Conservation (phyloP, 2,888 invertebrate species). For the Hemaris fuciformis region DNA sequence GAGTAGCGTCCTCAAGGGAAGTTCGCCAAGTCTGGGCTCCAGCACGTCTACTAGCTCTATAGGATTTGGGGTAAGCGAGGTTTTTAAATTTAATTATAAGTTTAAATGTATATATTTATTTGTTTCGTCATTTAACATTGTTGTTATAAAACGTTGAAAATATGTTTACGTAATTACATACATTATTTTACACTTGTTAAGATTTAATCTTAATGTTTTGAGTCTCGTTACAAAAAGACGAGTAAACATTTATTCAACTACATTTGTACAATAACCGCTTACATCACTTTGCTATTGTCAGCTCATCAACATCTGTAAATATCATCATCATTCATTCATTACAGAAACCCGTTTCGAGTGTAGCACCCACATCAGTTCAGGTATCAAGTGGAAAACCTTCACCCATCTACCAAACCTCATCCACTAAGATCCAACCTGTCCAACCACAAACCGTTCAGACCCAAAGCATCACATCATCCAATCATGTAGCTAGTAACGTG, state of each 20-base stretch:
- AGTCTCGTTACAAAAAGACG: too few relatives aligned
- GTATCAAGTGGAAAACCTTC: conserved; percentile 85
- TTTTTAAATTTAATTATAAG: not conserved
- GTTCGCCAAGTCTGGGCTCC: conserved; percentile 66
- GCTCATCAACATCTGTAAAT: conserved; percentile 66
- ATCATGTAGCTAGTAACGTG: conserved; percentile 73
- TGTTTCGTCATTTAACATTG: not conserved
- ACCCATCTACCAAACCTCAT: conserved; percentile 90
- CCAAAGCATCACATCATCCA: conserved; percentile 66
- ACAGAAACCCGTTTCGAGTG: conserved; percentile 93
- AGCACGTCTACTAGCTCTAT: conserved; percentile 68
- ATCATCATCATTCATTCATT: conserved; percentile 76
- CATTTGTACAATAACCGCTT: conserved; percentile 18
- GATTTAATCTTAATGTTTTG: too few relatives aligned
- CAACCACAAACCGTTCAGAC: conserved; percentile 87
- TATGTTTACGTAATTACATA: not conserved
- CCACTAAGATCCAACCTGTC: conserved; percentile 90
- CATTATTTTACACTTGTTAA: not conserved
- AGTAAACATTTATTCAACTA: not conserved
- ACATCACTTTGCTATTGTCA: conserved; percentile 24
- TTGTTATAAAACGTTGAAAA: not conserved
- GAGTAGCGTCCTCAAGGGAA: conserved; percentile 57
- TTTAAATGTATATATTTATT: not conserved
- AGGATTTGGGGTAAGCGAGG: conserved; percentile 72
- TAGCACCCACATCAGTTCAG: conserved; percentile 89